Percentiles rank a stretch among this genome's conserved stretches.
These are phyloP conservation scores for Cecropterus lyciades DNA, from an alignment of 1,140 invertebrate genomes.

Conservation along the genomic window DNA sequence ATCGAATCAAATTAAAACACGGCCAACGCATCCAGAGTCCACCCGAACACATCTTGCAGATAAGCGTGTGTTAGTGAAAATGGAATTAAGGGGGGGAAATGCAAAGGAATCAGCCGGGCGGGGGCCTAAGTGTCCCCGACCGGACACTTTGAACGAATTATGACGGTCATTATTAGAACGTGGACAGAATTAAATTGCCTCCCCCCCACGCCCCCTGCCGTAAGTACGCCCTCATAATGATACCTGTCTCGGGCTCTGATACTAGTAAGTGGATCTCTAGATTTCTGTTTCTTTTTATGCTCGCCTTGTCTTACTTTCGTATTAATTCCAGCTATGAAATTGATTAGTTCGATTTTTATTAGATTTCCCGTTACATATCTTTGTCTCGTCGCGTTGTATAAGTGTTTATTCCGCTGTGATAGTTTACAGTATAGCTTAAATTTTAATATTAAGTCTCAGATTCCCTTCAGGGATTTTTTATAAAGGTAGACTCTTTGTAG, in stretches of 20 bases:
- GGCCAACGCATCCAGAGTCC: background rate
- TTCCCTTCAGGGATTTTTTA: no score
- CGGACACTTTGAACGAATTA: constrained; percentile 86
- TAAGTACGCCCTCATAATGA: constrained; percentile 78
- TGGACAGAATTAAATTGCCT: constrained; percentile 85
- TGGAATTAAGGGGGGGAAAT: constrained; percentile 77
- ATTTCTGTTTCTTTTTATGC: constrained; percentile 40
- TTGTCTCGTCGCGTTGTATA: no score
- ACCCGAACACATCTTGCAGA: constrained; percentile 42
- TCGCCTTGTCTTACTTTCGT: constrained; percentile 5
- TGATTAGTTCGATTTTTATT: background rate
- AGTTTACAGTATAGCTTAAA: no score
- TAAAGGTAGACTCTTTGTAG: no score
- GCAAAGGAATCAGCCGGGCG: constrained; percentile 77
- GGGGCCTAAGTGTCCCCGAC: constrained; percentile 78
- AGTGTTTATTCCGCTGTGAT: no score
- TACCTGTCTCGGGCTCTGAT: constrained; percentile 64
- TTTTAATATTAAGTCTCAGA: no score
- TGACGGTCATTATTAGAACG: constrained; percentile 86
- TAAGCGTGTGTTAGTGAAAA: constrained; percentile 76
- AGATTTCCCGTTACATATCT: no score
- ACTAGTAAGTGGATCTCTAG: constrained; percentile 58
- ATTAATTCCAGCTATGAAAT: constrained; percentile 21
- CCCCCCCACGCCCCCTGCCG: constrained; percentile 56
- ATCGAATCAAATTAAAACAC: constrained; percentile 1